These are phyloP conservation scores for Alligator sinensis DNA, from an alignment of 2,113 vertebrate genomes.

Conservation along the genomic window DNA sequence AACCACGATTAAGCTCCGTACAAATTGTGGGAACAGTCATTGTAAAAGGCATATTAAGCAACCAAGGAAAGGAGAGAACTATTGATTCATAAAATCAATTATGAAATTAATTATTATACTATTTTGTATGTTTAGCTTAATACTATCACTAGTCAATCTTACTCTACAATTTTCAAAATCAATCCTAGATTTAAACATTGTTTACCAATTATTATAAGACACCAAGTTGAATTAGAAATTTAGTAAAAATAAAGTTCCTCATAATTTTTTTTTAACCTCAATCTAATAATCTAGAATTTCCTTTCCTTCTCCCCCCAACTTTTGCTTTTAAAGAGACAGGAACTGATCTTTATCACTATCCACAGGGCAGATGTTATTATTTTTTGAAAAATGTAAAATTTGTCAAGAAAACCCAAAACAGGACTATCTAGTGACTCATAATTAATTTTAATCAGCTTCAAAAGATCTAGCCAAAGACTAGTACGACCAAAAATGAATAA, in stretches of 20 bases:
- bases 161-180: neutral
- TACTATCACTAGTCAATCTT: neutral
- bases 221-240: neutral
- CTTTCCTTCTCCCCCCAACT: neutral
- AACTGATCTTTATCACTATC: neutral
- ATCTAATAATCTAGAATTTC: neutral
- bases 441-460: neutral
- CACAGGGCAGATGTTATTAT: fast-evolving
- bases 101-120: slow-evolving; percentile 1
- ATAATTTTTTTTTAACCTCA: neutral
- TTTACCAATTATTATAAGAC: neutral
- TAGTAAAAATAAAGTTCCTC: neutral
- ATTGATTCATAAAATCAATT: neutral
- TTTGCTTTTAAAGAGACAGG: neutral
- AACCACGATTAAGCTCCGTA: neutral
- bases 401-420: neutral
- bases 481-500: neutral
- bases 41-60: neutral
- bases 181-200: slow-evolving; percentile 6
- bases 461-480: neutral
- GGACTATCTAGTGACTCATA: neutral
- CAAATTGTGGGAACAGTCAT: neutral
- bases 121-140: neutral
- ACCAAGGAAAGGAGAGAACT: neutral
- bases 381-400: neutral